Evolutionary conservation across 1,140 invertebrate species (phyloP).

Genomic region (Ceratosolen fusciceps): DNA sequence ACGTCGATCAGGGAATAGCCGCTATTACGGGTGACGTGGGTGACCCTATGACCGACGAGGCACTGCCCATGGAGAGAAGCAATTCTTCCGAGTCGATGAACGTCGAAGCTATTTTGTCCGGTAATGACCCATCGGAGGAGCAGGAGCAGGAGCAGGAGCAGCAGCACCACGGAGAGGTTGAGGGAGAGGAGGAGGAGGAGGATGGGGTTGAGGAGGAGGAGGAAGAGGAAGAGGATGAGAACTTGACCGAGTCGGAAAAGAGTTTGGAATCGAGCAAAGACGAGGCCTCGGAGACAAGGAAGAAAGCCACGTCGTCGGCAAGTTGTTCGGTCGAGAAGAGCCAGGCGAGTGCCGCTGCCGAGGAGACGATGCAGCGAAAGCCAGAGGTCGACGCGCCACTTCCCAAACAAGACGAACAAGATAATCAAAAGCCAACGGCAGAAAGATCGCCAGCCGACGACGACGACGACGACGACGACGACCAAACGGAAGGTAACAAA

Average conservation of each 20-base stretch:
- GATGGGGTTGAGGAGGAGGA: too few species aligned
- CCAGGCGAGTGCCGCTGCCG: not conserved
- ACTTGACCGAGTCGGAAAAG: not conserved
- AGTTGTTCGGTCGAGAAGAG: not conserved
- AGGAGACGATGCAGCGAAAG: conserved; percentile 13
- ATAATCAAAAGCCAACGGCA: conserved; percentile 28
- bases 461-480: too few species aligned
- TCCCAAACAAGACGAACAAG: conserved; percentile 16
- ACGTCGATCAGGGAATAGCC: conserved; percentile 64
- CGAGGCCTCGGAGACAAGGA: not conserved
- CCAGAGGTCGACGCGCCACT: not conserved
- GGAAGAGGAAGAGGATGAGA: not conserved
- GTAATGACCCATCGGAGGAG: not conserved
- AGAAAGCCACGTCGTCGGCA: conserved; percentile 5
- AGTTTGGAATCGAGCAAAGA: not conserved
- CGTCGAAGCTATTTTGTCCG: conserved; percentile 40
- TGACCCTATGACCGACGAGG: conserved; percentile 39
- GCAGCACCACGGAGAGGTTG: too few species aligned
- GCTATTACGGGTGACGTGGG: conserved; percentile 41
- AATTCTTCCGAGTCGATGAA: conserved; percentile 41
- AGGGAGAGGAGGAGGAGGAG: too few species aligned
- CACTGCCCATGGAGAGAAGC: conserved; percentile 2
- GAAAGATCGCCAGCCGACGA: not conserved
- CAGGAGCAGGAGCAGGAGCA: too few species aligned
- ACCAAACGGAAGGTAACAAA: conserved; percentile 12